phyloP scores from a whole-genome alignment of 1,140 invertebrate genomes.

The Drosophila watanabei region DNA sequence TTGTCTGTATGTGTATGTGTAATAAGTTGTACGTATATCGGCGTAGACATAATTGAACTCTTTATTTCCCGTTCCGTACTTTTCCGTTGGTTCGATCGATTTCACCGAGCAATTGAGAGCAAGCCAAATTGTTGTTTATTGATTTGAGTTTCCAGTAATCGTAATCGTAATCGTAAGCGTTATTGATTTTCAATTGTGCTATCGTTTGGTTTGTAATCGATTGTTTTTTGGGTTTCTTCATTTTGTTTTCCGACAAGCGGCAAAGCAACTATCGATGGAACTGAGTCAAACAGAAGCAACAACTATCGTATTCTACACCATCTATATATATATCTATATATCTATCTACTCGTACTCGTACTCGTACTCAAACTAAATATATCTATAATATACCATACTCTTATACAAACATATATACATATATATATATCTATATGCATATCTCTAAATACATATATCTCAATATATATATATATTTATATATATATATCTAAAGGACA shows the following conservation, averaged over 20 bases:
- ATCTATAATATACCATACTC: conserved; percentile 54
- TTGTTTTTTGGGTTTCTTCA: conserved; percentile 10
- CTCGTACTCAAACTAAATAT: conserved; percentile 53
- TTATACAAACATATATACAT: conserved; percentile 58
- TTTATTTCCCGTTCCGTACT: conserved; percentile 1
- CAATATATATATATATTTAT: conserved; percentile 25
- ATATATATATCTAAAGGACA: conserved; percentile 58
- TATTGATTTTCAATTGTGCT: conserved; percentile 20
- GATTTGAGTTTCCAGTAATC: conserved; percentile 15
- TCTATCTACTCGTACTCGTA: conserved; percentile 37
- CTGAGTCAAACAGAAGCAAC: conserved; percentile 36
- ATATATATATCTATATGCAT: conserved; percentile 47
- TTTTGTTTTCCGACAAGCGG: conserved; percentile 24
- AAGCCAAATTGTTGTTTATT: conserved; percentile 32
- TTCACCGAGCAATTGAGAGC: conserved; percentile 34
- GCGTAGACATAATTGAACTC: conserved; percentile 35
- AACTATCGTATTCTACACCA: conserved; percentile 51
- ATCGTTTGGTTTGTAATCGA: conserved; percentile 31
- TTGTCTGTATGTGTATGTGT: conserved; percentile 64
- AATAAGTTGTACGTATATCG: conserved; percentile 55
- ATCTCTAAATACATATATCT: conserved; percentile 49
- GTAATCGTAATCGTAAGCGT: conserved; percentile 37
- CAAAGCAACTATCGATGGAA: conserved; percentile 23
- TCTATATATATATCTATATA: conserved; percentile 44
- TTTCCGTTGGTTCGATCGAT: conserved; percentile 16